Percentiles rank a stretch among this genome's conserved stretches.
Evolutionary conservation across 2,888 invertebrate species (phyloP).

Genomic region (Acronicta aceris): DNA sequence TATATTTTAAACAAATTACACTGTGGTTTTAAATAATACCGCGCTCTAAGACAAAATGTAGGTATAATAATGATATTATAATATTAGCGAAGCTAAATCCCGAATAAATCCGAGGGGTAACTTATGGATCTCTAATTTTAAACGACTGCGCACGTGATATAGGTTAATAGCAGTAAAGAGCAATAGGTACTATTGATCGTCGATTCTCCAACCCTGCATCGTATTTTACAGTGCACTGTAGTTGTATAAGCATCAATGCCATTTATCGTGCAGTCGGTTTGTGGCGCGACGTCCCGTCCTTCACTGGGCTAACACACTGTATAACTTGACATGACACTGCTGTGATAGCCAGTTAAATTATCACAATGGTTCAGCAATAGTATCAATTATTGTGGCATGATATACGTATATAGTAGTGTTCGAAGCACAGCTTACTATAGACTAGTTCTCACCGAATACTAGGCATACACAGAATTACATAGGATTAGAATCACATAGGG

Average conservation of each 20-base stretch:
- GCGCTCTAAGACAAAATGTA: too few species aligned
- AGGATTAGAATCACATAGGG: too few species aligned
- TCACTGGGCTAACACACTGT: slow-evolving; percentile 70
- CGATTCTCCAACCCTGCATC: slow-evolving; percentile 58
- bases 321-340: slow-evolving; percentile 74
- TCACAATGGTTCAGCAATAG: slow-evolving; percentile 35
- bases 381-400: slow-evolving; percentile 12
- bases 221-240: slow-evolving; percentile 75
- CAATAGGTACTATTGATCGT: slow-evolving; percentile 62
- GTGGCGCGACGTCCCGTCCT: slow-evolving; percentile 64
- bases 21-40: too few species aligned
- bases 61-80: too few species aligned
- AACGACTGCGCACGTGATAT: slow-evolving; percentile 56
- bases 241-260: slow-evolving; percentile 68
- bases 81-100: not conserved
- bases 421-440: too few species aligned
- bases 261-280: slow-evolving; percentile 70
- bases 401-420: not conserved
- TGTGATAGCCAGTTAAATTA: slow-evolving; percentile 57
- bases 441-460: too few species aligned
- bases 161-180: slow-evolving; percentile 43
- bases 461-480: too few species aligned
- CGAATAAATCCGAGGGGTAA: not conserved
- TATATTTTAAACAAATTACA: too few species aligned
- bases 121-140: slow-evolving; percentile 31